phyloP scores from a whole-genome alignment of 2,113 vertebrate species.

The Meriones unguiculatus region DNA sequence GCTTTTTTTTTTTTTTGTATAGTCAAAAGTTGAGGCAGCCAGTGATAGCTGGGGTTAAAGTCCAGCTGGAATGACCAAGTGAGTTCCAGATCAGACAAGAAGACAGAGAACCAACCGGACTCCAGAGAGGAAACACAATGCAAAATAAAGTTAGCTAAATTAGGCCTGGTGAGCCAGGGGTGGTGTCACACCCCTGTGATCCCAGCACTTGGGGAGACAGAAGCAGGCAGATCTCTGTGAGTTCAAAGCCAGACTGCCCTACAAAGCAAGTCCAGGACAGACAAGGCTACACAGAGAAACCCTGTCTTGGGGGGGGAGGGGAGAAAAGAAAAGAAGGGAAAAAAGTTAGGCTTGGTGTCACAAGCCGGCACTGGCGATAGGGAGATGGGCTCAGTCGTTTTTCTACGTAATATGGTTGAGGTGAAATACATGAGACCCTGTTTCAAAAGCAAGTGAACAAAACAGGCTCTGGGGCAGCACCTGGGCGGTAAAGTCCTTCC shows the following conservation, averaged over 20 bases:
- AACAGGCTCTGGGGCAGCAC: background rate
- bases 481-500: background rate
- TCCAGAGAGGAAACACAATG: background rate
- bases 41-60: background rate
- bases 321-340: no score
- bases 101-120: background rate
- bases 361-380: background rate
- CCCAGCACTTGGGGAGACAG: background rate
- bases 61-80: background rate
- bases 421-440: background rate
- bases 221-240: background rate
- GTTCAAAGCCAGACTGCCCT: background rate
- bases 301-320: no score
- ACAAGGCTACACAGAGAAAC: background rate
- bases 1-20: background rate
- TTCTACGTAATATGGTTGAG: background rate
- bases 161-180: background rate
- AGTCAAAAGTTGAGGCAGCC: background rate
- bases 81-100: background rate
- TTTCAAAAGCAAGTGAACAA: background rate
- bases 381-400: background rate
- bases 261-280: background rate
- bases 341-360: background rate
- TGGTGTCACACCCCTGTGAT: background rate
- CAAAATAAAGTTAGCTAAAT: background rate